phyloP scores from a whole-genome alignment of 2,888 invertebrate genomes.

The Chrysolina oricalcia region DNA sequence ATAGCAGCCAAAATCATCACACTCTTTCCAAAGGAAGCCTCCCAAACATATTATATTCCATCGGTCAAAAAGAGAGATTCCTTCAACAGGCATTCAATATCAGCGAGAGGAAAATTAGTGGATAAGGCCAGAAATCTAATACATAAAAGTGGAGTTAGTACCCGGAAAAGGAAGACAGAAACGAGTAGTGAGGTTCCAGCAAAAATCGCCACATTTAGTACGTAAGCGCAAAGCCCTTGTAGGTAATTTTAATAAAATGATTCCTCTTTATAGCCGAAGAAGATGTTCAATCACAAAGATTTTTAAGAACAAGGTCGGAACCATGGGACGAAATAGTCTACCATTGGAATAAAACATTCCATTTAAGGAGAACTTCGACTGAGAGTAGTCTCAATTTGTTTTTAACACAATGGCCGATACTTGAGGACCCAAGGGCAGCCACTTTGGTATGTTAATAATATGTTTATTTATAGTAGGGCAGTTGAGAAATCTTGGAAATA shows the following conservation, averaged over 20 bases:
- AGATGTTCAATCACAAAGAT: background rate
- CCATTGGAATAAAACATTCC: background rate
- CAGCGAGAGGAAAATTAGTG: slow-evolving; percentile 45
- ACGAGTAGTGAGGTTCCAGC: background rate
- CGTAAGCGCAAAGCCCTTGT: background rate
- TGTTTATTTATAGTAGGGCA: background rate
- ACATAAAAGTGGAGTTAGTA: slow-evolving; percentile 35
- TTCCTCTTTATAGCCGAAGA: background rate
- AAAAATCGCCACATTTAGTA: background rate
- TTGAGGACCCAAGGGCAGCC: background rate
- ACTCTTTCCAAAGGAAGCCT: slow-evolving; percentile 36
- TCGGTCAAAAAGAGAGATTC: slow-evolving; percentile 41
- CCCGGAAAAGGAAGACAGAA: background rate
- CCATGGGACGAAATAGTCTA: background rate
- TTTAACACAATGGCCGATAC: background rate
- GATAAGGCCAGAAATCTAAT: slow-evolving; percentile 45
- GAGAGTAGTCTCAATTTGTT: background rate
- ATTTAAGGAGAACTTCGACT: background rate
- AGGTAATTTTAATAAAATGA: background rate
- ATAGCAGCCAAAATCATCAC: slow-evolving; percentile 38
- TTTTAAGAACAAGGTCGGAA: background rate
- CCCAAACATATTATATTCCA: slow-evolving; percentile 45
- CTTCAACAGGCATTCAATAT: slow-evolving; percentile 25
- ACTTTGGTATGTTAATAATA: background rate
- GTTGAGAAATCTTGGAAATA: background rate